phyloP scores from a whole-genome alignment of 2,113 vertebrate species.

The Zosterops lateralis region DNA sequence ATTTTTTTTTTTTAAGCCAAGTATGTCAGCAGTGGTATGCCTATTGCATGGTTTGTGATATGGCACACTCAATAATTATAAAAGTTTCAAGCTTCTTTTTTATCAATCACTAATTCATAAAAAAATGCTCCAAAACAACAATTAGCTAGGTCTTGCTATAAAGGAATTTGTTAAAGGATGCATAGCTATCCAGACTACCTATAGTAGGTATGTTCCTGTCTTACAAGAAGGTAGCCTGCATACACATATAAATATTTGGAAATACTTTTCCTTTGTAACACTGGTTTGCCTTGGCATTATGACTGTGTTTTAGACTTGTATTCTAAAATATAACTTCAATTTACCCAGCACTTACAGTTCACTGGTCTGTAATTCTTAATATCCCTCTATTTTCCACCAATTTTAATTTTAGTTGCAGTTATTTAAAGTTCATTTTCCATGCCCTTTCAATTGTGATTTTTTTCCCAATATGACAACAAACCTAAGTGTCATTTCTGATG shows the following conservation, averaged over 20 bases:
- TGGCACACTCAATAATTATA: background rate
- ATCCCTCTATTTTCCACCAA: conserved; percentile 1
- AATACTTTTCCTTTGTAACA: background rate
- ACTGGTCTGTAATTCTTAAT: conserved; percentile 46
- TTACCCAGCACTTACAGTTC: conserved; percentile 31
- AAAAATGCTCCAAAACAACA: background rate
- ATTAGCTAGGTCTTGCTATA: background rate
- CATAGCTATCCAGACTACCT: background rate
- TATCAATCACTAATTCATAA: background rate
- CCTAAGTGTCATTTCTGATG: background rate
- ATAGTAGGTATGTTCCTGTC: background rate
- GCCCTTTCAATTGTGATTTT: background rate
- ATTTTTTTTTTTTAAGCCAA: background rate
- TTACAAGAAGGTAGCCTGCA: background rate
- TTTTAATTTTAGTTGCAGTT: background rate
- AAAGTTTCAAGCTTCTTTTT: background rate
- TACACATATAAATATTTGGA: background rate
- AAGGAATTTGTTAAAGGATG: background rate
- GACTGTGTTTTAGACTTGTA: background rate
- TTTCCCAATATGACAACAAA: background rate
- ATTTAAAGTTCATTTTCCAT: conserved; percentile 27
- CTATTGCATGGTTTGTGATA: background rate
- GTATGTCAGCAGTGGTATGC: background rate
- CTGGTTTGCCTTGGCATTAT: background rate
- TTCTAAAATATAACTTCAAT: conserved; percentile 35